Evolutionary conservation across 2,888 invertebrate species (phyloP).

Genomic region (Osmoderma eremita): DNA sequence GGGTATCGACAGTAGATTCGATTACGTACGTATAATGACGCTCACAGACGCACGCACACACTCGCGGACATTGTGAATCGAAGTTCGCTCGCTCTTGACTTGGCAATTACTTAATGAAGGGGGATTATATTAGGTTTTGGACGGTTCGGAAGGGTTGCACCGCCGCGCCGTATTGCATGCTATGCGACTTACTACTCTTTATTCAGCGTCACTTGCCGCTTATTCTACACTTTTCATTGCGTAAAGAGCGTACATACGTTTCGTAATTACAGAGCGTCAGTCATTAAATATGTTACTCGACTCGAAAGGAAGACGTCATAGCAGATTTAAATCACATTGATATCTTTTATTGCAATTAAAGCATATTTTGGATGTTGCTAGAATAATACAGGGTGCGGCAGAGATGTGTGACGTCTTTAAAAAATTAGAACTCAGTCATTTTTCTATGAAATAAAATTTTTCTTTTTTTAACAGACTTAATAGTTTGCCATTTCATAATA

Average conservation of each 20-base stretch:
- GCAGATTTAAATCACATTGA: neutral
- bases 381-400: no score
- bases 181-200: constrained; percentile 6
- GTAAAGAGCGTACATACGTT: constrained; percentile 4
- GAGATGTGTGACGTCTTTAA: no score
- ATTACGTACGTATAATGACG: constrained; percentile 55
- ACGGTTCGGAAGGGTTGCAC: constrained; percentile 45
- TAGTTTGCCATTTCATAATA: no score
- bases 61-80: constrained; percentile 15
- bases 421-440: no score
- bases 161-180: constrained; percentile 26
- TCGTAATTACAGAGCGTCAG: neutral
- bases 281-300: constrained; percentile 8
- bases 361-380: no score
- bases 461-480: no score
- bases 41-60: constrained; percentile 28
- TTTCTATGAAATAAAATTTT: no score
- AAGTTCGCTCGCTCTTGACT: constrained; percentile 57
- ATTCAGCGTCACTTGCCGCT: constrained; percentile 21
- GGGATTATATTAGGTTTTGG: constrained; percentile 57
- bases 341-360: no score
- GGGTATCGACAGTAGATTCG: constrained; percentile 56
- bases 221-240: constrained; percentile 1
- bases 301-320: neutral
- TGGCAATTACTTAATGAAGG: constrained; percentile 62